A percentile compares a stretch with the other conserved stretches of the same genome.
Conservation (phyloP, 92 coral and sea anemone genomes). For the Porites lobata region DNA sequence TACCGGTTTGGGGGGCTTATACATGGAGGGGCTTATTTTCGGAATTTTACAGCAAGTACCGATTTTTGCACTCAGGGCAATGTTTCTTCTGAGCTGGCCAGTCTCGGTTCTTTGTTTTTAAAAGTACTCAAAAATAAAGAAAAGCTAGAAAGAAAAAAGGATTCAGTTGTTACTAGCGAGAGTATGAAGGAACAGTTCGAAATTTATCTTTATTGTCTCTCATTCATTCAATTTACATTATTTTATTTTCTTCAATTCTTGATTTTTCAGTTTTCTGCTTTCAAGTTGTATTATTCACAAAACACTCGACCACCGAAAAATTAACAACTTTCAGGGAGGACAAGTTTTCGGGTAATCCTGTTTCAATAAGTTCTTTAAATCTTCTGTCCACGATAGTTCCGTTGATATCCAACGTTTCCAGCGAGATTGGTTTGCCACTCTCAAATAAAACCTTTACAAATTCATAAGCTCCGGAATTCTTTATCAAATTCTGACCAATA, state of each 20-base stretch:
- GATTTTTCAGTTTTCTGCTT: background rate
- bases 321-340: constrained; percentile 69
- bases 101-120: too few relatives aligned
- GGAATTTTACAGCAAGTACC: too few relatives aligned
- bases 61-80: too few relatives aligned
- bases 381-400: constrained; percentile 83
- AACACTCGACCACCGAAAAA: constrained; percentile 55
- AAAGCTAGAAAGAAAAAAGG: too few relatives aligned
- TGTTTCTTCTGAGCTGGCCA: too few relatives aligned
- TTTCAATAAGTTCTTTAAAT: constrained; percentile 48
- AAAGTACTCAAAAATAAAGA: too few relatives aligned
- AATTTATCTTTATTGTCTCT: too few relatives aligned
- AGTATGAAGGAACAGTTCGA: too few relatives aligned
- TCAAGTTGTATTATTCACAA: background rate
- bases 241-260: background rate
- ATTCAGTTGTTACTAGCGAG: too few relatives aligned
- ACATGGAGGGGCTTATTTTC: too few relatives aligned
- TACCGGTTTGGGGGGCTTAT: too few relatives aligned
- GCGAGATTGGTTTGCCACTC: constrained; percentile 27
- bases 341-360: constrained; percentile 46
- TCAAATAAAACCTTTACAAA: constrained; percentile 58
- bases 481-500: constrained; percentile 85
- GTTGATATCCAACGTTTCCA: constrained; percentile 78
- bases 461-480: constrained; percentile 81
- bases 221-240: too few relatives aligned